Evolutionary conservation across 2,113 vertebrate species (phyloP).

Genomic region (Centrocercus urophasianus): DNA sequence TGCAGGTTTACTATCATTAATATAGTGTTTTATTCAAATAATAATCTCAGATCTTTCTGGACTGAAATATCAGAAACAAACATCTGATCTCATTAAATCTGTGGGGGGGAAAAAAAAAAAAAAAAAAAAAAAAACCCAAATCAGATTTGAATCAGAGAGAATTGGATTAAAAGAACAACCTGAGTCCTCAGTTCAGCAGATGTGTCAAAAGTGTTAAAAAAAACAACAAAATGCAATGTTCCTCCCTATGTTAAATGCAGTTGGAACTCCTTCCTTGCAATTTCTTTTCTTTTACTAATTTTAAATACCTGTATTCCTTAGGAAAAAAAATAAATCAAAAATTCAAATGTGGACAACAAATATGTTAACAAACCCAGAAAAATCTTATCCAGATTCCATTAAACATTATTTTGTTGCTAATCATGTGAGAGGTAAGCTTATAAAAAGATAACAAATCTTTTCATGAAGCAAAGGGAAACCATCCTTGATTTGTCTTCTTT

Average conservation of each 20-base stretch:
- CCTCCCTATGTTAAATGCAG: background rate
- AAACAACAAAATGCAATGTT: no score
- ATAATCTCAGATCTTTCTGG: background rate
- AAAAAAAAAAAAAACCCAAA: background rate
- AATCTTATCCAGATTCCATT: background rate
- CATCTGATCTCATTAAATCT: background rate
- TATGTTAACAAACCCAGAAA: background rate
- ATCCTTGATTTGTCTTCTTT: background rate
- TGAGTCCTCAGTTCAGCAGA: background rate
- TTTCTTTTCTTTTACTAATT: background rate
- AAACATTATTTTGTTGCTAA: background rate
- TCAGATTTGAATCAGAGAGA: background rate
- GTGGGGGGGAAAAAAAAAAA: background rate
- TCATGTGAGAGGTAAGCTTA: background rate
- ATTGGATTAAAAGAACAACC: background rate
- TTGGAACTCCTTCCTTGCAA: background rate
- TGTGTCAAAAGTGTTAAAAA: background rate
- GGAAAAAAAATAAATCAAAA: background rate
- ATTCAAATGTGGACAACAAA: background rate
- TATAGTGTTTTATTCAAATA: background rate
- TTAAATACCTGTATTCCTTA: background rate
- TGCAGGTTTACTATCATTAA: background rate
- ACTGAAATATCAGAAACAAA: background rate
- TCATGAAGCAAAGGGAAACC: background rate
- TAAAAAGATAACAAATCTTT: background rate